These are phyloP conservation scores for Diabrotica virgifera DNA, from an alignment of 1,140 invertebrate species.

Conservation along the genomic window DNA sequence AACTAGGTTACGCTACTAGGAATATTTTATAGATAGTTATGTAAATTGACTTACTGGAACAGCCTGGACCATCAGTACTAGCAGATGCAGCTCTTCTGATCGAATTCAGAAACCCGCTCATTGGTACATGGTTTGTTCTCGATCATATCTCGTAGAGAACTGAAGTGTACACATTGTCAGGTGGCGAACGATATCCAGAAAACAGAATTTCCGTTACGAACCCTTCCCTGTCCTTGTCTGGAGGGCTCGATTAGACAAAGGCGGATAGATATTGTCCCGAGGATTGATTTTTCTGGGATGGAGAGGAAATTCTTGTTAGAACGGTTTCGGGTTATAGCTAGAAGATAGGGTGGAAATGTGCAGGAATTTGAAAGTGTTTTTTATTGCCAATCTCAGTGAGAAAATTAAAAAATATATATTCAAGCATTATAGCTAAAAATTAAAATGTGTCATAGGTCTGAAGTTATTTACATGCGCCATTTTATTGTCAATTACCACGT, in stretches of 20 bases:
- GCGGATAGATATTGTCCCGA: neutral
- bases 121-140: conserved; percentile 31
- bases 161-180: conserved; percentile 30
- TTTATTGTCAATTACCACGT: no score
- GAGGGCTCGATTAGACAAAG: neutral
- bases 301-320: neutral
- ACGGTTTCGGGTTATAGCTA: neutral
- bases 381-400: no score
- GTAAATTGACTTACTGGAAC: conserved; percentile 23
- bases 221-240: conserved; percentile 6
- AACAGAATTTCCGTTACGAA: conserved; percentile 7
- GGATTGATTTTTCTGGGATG: neutral
- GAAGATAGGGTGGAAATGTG: neutral
- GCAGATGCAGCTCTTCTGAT: conserved; percentile 40
- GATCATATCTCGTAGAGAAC: conserved; percentile 26
- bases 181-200: conserved; percentile 17
- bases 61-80: conserved; percentile 26
- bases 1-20: no score
- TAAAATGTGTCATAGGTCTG: no score
- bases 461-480: no score
- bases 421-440: no score
- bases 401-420: no score
- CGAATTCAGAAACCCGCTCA: conserved; percentile 45
- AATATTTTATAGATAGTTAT: neutral
- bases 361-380: no score